Conservation (phyloP, 2,113 vertebrate species). For the Chamaea fasciata region DNA sequence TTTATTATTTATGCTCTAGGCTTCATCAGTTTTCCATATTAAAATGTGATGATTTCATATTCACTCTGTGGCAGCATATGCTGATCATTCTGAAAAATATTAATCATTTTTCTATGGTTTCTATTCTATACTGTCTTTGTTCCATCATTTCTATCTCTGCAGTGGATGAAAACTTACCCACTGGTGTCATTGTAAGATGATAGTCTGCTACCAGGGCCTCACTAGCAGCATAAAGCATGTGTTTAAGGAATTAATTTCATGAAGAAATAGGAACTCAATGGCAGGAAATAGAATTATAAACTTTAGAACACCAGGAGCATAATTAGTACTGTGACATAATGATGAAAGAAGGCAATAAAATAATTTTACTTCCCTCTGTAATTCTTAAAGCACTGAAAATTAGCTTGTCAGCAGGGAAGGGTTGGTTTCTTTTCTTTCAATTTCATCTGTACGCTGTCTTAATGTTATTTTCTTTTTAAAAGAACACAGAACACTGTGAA, state of each 20-base stretch:
- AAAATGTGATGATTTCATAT: neutral
- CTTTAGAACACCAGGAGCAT: conserved; percentile 4
- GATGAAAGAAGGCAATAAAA: conserved; percentile 49
- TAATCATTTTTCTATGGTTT: neutral
- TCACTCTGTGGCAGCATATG: neutral
- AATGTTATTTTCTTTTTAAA: neutral
- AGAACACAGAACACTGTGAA: neutral
- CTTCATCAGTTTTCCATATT: neutral
- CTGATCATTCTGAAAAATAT: conserved; percentile 21
- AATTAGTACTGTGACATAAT: conserved; percentile 28
- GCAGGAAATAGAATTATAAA: conserved; percentile 19
- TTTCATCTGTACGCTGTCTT: neutral
- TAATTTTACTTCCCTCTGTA: conserved; percentile 29
- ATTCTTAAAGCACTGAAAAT: conserved; percentile 35
- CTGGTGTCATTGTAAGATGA: neutral
- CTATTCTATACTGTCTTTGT: neutral
- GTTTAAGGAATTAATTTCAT: conserved; percentile 36
- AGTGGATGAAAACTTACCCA: neutral
- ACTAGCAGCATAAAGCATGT: neutral
- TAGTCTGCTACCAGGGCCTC: neutral
- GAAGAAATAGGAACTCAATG: conserved; percentile 21
- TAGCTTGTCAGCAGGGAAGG: conserved; percentile 18
- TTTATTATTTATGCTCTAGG: conserved; percentile 3
- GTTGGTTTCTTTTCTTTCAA: neutral
- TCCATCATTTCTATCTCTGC: neutral